phyloP scores from a whole-genome alignment of 2,888 invertebrate species.

The Liodrosophila aerea region DNA sequence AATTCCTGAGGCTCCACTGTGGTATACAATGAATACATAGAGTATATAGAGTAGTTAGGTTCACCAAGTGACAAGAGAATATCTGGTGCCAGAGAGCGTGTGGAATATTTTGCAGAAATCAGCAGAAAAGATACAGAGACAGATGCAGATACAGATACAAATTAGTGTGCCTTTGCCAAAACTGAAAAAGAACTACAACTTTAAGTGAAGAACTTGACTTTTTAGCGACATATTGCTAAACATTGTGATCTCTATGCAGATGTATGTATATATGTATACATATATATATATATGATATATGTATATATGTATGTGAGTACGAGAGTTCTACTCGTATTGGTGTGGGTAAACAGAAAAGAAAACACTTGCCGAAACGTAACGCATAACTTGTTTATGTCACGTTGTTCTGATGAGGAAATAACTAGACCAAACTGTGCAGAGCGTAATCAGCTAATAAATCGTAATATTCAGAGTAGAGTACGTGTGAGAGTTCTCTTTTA shows the following conservation, averaged over 20 bases:
- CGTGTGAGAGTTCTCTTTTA: no score
- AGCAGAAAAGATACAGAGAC: background rate
- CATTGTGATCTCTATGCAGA: conserved; percentile 65
- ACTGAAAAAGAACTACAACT: conserved; percentile 34
- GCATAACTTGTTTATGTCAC: no score
- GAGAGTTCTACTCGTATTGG: no score
- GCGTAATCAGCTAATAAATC: no score
- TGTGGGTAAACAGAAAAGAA: no score
- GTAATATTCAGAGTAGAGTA: no score
- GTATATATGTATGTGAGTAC: no score
- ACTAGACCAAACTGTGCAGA: background rate
- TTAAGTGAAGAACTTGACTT: conserved; percentile 38
- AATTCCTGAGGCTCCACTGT: conserved; percentile 44
- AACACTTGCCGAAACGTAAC: no score
- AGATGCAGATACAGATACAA: conserved; percentile 21
- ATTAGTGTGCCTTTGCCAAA: conserved; percentile 68
- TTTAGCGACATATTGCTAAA: conserved; percentile 76
- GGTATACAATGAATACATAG: conserved; percentile 54
- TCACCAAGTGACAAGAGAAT: no score
- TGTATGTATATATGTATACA: conserved; percentile 22
- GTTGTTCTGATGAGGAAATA: background rate
- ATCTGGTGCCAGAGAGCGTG: conserved; percentile 38
- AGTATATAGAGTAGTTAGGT: conserved; percentile 42
- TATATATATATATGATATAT: conserved; percentile 6
- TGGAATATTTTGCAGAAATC: conserved; percentile 14